These are phyloP conservation scores for Lordiphosa andalusiaca DNA, from an alignment of 2,888 invertebrate species.

Conservation along the genomic window DNA sequence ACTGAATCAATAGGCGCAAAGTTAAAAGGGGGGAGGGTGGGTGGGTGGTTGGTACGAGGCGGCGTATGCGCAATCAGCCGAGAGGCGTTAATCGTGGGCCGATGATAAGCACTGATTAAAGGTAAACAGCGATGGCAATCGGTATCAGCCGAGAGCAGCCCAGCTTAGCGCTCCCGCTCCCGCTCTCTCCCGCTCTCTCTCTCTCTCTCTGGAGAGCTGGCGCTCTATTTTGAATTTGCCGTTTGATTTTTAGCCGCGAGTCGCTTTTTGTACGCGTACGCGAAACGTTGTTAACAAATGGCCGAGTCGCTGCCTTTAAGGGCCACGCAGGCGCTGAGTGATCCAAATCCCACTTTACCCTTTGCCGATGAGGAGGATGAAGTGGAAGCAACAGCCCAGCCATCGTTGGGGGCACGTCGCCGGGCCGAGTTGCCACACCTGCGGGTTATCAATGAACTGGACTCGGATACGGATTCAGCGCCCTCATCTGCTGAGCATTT, in stretches of 20 bases:
- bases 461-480: neutral
- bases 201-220: too few relatives aligned
- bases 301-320: slow-evolving; percentile 14
- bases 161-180: neutral
- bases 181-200: neutral
- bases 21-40: slow-evolving; percentile 42
- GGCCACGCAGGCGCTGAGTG: slow-evolving; percentile 53
- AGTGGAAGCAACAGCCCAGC: neutral
- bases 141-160: slow-evolving; percentile 5
- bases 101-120: slow-evolving; percentile 52
- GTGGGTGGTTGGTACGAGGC: slow-evolving; percentile 36
- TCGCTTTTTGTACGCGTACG: slow-evolving; percentile 42
- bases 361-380: slow-evolving; percentile 48
- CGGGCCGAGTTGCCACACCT: slow-evolving; percentile 55
- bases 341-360: slow-evolving; percentile 37
- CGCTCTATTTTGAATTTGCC: neutral
- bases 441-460: slow-evolving; percentile 48
- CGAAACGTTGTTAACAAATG: neutral
- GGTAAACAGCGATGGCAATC: slow-evolving; percentile 41
- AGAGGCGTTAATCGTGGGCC: slow-evolving; percentile 42
- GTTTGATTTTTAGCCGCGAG: slow-evolving; percentile 24
- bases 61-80: slow-evolving; percentile 49
- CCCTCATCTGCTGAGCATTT: slow-evolving; percentile 35
- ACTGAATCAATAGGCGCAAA: slow-evolving; percentile 55
- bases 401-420: slow-evolving; percentile 46